Evolutionary conservation across 2,888 invertebrate genomes (phyloP), one percentile per base, ranked within the genome.

Genomic region (Anoplius nigerrimus): DNA sequence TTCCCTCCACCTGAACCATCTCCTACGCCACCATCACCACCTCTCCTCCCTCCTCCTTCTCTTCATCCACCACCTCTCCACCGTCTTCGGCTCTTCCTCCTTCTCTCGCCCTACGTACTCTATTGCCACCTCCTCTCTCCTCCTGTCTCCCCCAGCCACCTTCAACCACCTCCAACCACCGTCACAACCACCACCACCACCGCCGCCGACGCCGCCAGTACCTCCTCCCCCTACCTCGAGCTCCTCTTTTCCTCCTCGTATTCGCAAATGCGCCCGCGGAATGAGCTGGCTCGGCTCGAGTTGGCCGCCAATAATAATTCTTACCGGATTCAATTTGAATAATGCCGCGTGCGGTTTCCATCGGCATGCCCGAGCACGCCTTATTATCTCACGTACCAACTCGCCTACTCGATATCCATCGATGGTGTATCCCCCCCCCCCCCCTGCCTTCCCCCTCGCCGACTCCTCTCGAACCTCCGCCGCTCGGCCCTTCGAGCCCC

Each of bases 271-370:
- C 72, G 76, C 80, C 72, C 78, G 76, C 81, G 79, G 79, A 84
- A 84, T 84, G 78, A 80, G 79, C 76, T 76, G 71, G 60, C 77
- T 71, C 79, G 75, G 74, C 57, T 81, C 79, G 76, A 78, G 73
- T 82, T 79, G 78, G 76, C 78, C 78, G 82, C 83, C 86, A 87
- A 87, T 87, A 86, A 87, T 87, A 86, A 87, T 86, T 86, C 87
- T 86, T 86, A 84, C 84, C 80, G 83, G 84, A 87, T 87, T 87
- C 86, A 87, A 87, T 87, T 87, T 87, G 86, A 87, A 87, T 87
- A 87, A 87, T 87, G 83, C 85, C 84, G 87, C 85, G 84, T 86
- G 87, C 86, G 87, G 87, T 87, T 87, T 85, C 82, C 86, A 87
- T 86, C 81, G 85, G 82, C 83, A 83, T 86, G 82, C 84, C 79